phyloP scores from a whole-genome alignment of 2,113 vertebrate genomes.

The Rhynchomys soricoides region DNA sequence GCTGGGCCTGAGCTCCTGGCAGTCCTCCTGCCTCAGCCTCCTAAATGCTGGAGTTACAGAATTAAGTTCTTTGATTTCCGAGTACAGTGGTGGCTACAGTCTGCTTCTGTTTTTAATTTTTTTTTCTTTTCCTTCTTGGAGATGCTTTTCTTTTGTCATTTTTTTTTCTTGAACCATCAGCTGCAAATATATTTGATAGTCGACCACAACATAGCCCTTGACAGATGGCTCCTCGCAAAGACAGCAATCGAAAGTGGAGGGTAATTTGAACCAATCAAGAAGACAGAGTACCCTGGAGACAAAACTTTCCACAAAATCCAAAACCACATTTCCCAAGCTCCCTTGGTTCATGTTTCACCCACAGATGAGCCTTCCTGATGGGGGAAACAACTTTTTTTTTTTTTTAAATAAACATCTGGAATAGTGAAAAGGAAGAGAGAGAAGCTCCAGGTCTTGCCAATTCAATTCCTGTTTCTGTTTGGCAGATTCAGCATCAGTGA shows the following conservation, averaged over 20 bases:
- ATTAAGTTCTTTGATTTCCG: conserved; percentile 6
- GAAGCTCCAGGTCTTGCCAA: conserved; percentile 56
- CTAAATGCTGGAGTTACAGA: neutral
- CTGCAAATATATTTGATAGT: conserved; percentile 69
- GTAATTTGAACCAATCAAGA: conserved; percentile 68
- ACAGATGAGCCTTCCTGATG: conserved; percentile 16
- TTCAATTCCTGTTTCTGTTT: conserved; percentile 64
- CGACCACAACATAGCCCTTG: conserved; percentile 30
- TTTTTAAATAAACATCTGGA: conserved; percentile 69
- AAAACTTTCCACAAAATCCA: conserved; percentile 63
- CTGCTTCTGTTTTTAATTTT: neutral
- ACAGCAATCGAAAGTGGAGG: conserved; percentile 42
- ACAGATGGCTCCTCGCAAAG: conserved; percentile 67
- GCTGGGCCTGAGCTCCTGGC: neutral
- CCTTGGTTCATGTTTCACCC: neutral
- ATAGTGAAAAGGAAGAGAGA: conserved; percentile 59
- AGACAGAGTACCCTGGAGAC: conserved; percentile 53
- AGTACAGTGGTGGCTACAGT: neutral
- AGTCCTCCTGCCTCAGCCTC: neutral
- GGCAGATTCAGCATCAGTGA: conserved; percentile 65
- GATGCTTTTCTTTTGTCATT: conserved; percentile 55
- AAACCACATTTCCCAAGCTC: neutral
- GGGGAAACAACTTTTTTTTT: conserved; percentile 31
- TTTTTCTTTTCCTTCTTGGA: conserved; percentile 37
- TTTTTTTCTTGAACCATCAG: neutral